Percentiles rank a stretch among this genome's conserved stretches.
phyloP scores from a whole-genome alignment of 1,140 invertebrate genomes.

The Holcopasites calliopsidis region DNA sequence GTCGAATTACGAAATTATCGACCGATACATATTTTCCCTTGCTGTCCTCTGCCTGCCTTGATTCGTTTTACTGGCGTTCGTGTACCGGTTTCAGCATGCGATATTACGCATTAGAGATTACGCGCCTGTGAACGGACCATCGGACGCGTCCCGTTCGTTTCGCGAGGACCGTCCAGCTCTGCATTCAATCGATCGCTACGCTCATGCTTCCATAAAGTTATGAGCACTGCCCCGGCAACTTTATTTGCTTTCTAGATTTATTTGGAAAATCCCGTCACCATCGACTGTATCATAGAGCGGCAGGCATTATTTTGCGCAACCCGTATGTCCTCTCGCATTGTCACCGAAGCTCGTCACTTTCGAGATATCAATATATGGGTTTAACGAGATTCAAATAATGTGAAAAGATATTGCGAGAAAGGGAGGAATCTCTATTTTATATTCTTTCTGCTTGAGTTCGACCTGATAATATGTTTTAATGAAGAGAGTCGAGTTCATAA shows the following conservation, averaged over 20 bases:
- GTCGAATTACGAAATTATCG: constrained; percentile 56
- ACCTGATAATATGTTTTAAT: too few relatives aligned
- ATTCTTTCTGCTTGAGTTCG: not conserved
- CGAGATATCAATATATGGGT: constrained; percentile 7
- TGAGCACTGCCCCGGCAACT: constrained; percentile 51
- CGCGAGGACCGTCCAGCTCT: constrained; percentile 48
- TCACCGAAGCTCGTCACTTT: not conserved
- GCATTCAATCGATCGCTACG: constrained; percentile 47
- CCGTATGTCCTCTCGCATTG: constrained; percentile 2
- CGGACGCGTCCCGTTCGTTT: constrained; percentile 52
- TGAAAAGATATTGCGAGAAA: not conserved
- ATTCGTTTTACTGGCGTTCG: constrained; percentile 62
- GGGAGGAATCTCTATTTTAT: too few relatives aligned
- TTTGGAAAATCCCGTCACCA: constrained; percentile 50
- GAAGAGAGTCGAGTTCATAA: too few relatives aligned
- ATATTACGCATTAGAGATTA: constrained; percentile 65
- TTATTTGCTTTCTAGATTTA: constrained; percentile 58
- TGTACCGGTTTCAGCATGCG: constrained; percentile 56
- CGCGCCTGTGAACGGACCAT: constrained; percentile 32
- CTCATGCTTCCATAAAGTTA: constrained; percentile 49
- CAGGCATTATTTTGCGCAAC: constrained; percentile 16
- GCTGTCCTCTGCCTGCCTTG: constrained; percentile 7
- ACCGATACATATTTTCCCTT: constrained; percentile 39
- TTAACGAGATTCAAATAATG: constrained; percentile 28
- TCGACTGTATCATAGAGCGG: constrained; percentile 35